Evolutionary conservation across 2,113 vertebrate genomes (phyloP).

Genomic region (Ammospiza nelsoni): DNA sequence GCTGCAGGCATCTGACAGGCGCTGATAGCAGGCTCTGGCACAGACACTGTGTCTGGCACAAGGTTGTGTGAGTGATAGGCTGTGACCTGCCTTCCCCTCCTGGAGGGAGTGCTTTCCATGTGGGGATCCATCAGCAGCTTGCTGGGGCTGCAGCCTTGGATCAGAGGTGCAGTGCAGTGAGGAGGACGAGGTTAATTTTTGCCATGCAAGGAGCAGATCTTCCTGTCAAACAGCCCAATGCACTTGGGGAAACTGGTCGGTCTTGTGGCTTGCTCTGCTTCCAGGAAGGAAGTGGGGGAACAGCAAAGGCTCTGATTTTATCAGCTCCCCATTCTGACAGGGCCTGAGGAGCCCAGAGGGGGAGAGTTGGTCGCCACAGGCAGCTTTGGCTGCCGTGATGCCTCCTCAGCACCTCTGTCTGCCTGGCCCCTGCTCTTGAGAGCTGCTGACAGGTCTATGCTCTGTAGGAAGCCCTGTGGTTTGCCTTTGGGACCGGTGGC

Average conservation of each 20-base stretch:
- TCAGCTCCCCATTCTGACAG: not conserved
- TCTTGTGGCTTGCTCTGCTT: not conserved
- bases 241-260: not conserved
- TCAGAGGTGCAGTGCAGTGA: not conserved
- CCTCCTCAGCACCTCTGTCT: constrained; percentile 33
- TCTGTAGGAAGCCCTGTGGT: not conserved
- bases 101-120: not conserved
- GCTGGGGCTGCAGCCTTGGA: constrained; percentile 1
- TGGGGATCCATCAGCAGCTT: not conserved
- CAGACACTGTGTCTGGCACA: not conserved
- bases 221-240: not conserved
- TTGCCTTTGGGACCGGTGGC: constrained; percentile 26
- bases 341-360: not conserved
- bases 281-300: not conserved
- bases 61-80: constrained; percentile 22
- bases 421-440: constrained; percentile 12
- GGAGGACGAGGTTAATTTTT: not conserved
- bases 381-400: not conserved
- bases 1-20: constrained; percentile 32
- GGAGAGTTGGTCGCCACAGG: not conserved
- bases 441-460: constrained; percentile 50
- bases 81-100: constrained; percentile 30
- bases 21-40: not conserved
- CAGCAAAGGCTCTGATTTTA: not conserved
- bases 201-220: not conserved